A percentile compares a stretch with the other conserved stretches of the same genome.
Conservation (phyloP, 1,140 invertebrate genomes). For the Arctopsyche grandis region DNA sequence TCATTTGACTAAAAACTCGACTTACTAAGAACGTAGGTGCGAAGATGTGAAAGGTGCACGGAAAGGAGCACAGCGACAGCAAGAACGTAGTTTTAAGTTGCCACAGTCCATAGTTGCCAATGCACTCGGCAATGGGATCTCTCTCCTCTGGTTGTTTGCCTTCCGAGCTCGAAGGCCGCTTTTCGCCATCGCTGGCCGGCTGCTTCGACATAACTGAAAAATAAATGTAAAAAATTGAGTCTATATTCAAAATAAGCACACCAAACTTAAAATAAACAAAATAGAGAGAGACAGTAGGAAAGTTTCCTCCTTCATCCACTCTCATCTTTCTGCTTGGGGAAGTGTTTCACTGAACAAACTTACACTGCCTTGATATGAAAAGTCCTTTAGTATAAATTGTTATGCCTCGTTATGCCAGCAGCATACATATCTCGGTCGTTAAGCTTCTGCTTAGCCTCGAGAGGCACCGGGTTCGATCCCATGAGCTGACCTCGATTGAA, state of each 20-base stretch:
- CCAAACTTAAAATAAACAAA: too few relatives aligned
- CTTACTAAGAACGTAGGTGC: slow-evolving; percentile 72
- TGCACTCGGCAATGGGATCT: slow-evolving; percentile 74
- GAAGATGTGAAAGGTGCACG: slow-evolving; percentile 81
- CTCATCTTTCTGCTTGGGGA: too few relatives aligned
- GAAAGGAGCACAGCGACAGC: slow-evolving; percentile 77
- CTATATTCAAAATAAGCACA: background rate
- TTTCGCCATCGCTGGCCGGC: slow-evolving; percentile 27
- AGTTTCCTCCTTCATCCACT: too few relatives aligned
- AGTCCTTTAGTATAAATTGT: too few relatives aligned
- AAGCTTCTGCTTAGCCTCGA: too few relatives aligned
- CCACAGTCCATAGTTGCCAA: slow-evolving; percentile 80
- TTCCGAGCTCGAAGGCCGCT: background rate
- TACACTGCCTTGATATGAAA: too few relatives aligned
- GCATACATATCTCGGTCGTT: too few relatives aligned
- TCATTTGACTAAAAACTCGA: slow-evolving; percentile 21
- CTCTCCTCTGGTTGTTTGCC: slow-evolving; percentile 63
- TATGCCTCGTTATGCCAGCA: too few relatives aligned
- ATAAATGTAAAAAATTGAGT: slow-evolving; percentile 16
- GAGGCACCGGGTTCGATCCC: too few relatives aligned
- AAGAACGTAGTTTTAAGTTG: slow-evolving; percentile 76
- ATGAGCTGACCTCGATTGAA: too few relatives aligned
- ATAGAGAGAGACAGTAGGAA: too few relatives aligned
- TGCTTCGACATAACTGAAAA: slow-evolving; percentile 51
- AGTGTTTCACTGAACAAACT: too few relatives aligned